These are phyloP conservation scores for Mionectes olivaceus DNA, from an alignment of 2,797 vertebrate species.

Conservation along the genomic window DNA sequence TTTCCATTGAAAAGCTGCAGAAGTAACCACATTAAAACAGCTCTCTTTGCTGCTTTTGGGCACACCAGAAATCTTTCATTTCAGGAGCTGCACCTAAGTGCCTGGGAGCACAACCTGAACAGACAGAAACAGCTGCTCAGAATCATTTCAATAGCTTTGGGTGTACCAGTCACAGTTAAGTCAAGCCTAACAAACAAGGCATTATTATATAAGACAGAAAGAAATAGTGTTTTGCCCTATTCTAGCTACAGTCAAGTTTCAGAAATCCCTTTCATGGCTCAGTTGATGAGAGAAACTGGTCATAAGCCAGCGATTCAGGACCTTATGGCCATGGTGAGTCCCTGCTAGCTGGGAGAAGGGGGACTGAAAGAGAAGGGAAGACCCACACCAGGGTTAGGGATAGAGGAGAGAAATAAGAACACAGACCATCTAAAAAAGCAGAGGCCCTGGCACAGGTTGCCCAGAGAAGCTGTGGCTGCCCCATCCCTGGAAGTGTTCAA, in stretches of 20 bases:
- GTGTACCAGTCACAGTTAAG: not conserved
- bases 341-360: not conserved
- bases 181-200: conserved; percentile 44
- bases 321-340: rapidly evolving
- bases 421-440: not conserved
- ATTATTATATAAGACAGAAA: not conserved
- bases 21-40: not conserved
- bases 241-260: not conserved
- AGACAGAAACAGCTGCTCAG: not conserved
- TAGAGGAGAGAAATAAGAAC: not conserved
- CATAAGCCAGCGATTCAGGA: not conserved
- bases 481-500: not conserved
- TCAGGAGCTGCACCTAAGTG: conserved; percentile 2
- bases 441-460: not conserved
- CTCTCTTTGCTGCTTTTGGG: conserved; percentile 1
- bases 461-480: not conserved
- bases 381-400: not conserved
- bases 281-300: not conserved
- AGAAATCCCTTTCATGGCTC: not conserved
- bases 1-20: conserved; percentile 27
- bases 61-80: conserved; percentile 57
- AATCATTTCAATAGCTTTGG: not conserved
- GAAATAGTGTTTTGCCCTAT: not conserved
- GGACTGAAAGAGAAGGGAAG: not conserved
- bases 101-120: not conserved